Evolutionary conservation across 2,888 invertebrate genomes (phyloP).

Genomic region (Phengaris arion): DNA sequence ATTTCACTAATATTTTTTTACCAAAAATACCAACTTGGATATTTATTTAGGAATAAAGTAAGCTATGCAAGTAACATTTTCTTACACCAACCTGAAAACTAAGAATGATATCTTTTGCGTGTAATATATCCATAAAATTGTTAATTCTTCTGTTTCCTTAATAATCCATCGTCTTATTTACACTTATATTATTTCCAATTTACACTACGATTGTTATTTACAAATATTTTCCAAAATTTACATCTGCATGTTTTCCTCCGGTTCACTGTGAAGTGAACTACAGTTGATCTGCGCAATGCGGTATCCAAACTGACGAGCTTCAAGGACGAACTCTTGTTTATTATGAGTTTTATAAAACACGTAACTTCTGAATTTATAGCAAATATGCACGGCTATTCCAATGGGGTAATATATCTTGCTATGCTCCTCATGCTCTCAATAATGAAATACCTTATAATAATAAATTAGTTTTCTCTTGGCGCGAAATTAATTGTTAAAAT

Average conservation of each 20-base stretch:
- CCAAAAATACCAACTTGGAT: background rate
- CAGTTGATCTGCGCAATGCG: conserved; percentile 59
- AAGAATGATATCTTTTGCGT: background rate
- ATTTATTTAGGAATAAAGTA: background rate
- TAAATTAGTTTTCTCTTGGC: background rate
- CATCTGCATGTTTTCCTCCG: conserved; percentile 38
- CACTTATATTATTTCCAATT: background rate
- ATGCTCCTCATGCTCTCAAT: background rate
- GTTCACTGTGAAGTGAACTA: conserved; percentile 50
- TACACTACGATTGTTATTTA: conserved; percentile 1
- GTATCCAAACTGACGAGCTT: conserved; percentile 32
- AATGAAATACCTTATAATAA: background rate
- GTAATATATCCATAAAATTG: background rate
- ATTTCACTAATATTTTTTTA: background rate
- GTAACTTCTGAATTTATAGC: background rate
- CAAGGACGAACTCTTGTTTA: conserved; percentile 16
- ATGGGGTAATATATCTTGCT: background rate
- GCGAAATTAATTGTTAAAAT: background rate
- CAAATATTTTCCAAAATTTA: conserved; percentile 36
- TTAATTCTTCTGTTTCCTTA: background rate
- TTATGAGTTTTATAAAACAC: conserved; percentile 15
- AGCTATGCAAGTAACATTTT: background rate
- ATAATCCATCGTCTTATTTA: background rate
- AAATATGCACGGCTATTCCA: background rate
- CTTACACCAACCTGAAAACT: background rate